These are phyloP conservation scores for Pedionomus torquatus DNA, from an alignment of 2,113 vertebrate species.

Conservation along the genomic window DNA sequence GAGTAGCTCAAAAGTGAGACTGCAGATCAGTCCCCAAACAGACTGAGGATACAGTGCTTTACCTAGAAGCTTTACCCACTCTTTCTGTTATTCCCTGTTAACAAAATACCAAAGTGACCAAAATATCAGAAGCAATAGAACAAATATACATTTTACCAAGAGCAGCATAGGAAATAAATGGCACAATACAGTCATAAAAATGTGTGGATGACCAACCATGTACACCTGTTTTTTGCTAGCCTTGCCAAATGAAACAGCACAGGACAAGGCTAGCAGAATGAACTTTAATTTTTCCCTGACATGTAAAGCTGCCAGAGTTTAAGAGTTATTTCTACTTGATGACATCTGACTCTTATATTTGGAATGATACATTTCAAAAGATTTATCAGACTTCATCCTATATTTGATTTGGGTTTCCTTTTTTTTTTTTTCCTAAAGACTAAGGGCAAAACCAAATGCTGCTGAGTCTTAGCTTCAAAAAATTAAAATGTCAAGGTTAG, in stretches of 20 bases:
- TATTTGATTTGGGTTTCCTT: not conserved
- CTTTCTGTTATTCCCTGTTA: not conserved
- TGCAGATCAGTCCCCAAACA: not conserved
- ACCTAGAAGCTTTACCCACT: not conserved
- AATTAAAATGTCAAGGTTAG: slow-evolving; percentile 10
- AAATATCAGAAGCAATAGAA: slow-evolving; percentile 21
- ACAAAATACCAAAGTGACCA: not conserved
- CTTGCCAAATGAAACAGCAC: slow-evolving; percentile 39
- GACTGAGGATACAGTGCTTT: not conserved
- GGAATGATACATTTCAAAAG: slow-evolving; percentile 38
- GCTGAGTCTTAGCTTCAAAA: not conserved
- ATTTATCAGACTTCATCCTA: slow-evolving; percentile 6
- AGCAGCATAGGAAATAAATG: not conserved
- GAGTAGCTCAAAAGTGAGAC: not conserved
- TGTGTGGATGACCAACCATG: not conserved
- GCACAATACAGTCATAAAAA: not conserved
- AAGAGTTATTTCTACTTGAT: slow-evolving; percentile 31
- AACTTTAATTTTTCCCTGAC: slow-evolving; percentile 20
- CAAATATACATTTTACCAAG: not conserved
- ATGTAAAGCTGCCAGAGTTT: slow-evolving; percentile 34
- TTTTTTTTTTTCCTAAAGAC: not conserved
- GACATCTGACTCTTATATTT: slow-evolving; percentile 14
- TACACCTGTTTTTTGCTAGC: not conserved
- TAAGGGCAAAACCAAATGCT: slow-evolving; percentile 20
- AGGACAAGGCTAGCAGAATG: not conserved